Evolutionary conservation across 1,140 invertebrate genomes (phyloP), one percentile per base, ranked within the genome.

Genomic region (Solenopsis invicta): DNA sequence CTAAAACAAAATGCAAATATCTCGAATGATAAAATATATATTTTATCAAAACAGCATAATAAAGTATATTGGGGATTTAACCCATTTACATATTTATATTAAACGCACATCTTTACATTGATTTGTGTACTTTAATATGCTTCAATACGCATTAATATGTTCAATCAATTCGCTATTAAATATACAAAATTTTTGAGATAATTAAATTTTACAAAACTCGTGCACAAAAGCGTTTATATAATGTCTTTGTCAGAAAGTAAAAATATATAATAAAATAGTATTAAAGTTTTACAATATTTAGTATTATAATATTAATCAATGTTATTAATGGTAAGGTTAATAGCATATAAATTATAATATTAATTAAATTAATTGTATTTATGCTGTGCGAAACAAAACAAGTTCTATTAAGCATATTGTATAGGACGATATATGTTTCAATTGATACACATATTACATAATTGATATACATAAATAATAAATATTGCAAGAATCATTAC

Each of bases 311-410:
- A 48, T 13, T 76, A 76, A 59, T 76, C 13, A n/a, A 41, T 45
- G 24, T 59, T 45, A 76, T 45, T 61, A 61, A 41, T 24, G 13
- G n/a, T 76, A 76, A 45, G 21, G 16, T 16, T 41, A 16, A 16
- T 34, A 24, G 8, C 12, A 24, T 13, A 24, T 61, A 61, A 76
- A 64, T 78, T n/a, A n/a, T n/a, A n/a, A n/a, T n/a, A n/a, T n/a
- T 64, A 78, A 52, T 64, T 41, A 37, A 56, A 56, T 75, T 66
- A 48, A 78, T 78, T 77, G 9, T 64, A 24, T 48, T 45, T n/a
- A 52, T 12, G 24, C 12, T 3, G 10, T 48, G 10, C 16, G 24
- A 77, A 16, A 48, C 16, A 64, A 62, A 41, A 41, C 56, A 48
- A 62, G 16, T n/a, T 78, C 61, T 50, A 66, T 34, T 48, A 48